Conservation (phyloP, 2,113 vertebrate genomes). For the Microcebus lehilahytsara region DNA sequence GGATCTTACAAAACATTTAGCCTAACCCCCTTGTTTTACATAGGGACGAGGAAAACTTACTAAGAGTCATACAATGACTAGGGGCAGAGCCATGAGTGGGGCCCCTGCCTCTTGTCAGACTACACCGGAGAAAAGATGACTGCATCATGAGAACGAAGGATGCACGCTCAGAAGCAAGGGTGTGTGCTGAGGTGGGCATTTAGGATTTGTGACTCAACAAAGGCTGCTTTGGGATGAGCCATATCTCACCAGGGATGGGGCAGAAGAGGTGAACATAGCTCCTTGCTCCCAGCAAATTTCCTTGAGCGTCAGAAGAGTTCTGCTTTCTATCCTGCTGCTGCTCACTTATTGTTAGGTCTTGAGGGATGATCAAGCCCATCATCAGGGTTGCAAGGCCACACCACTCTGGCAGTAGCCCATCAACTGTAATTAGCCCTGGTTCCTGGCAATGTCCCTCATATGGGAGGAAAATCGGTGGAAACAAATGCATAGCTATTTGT, state of each 20-base stretch:
- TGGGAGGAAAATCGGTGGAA: background rate
- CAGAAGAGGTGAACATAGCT: background rate
- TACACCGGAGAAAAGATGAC: background rate
- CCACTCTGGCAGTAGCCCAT: background rate
- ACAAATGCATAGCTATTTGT: background rate
- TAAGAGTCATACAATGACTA: background rate
- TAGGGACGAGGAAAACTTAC: background rate
- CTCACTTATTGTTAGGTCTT: background rate
- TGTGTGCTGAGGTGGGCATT: background rate
- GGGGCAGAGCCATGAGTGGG: background rate
- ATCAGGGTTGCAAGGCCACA: background rate
- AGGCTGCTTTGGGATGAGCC: background rate
- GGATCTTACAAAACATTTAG: background rate
- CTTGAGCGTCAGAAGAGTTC: background rate
- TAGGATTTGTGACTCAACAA: background rate
- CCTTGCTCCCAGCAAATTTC: background rate
- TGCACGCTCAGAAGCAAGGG: background rate
- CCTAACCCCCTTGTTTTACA: background rate
- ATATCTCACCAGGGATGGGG: background rate
- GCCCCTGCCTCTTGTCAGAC: background rate
- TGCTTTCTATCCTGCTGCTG: background rate
- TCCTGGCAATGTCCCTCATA: background rate
- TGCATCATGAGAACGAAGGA: background rate
- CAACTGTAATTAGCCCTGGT: background rate
- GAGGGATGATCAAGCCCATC: background rate